phyloP scores from a whole-genome alignment of 2,113 vertebrate genomes.

The Lanius collurio region DNA sequence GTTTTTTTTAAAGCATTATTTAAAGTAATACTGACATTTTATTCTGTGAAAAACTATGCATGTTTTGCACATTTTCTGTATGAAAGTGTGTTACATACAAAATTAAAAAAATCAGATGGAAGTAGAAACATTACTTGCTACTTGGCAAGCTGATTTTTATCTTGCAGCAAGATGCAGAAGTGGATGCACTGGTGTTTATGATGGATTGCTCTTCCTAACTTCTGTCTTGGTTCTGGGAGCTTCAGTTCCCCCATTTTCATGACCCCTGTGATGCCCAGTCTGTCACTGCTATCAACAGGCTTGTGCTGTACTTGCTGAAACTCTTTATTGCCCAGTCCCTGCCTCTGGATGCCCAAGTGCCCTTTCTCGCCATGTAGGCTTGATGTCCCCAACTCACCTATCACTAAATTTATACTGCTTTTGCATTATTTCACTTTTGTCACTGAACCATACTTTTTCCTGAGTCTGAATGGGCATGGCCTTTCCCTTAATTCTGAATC shows the following conservation, averaged over 20 bases:
- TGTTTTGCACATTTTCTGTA: constrained; percentile 12
- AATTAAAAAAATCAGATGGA: background rate
- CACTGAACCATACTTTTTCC: background rate
- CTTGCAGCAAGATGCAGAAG: background rate
- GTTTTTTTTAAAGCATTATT: background rate
- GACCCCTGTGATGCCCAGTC: background rate
- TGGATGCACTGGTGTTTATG: background rate
- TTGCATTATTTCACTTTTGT: background rate
- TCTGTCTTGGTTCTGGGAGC: background rate
- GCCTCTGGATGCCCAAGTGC: background rate
- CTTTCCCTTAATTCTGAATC: background rate
- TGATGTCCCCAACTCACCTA: background rate
- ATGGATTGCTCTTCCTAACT: background rate
- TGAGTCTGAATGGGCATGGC: background rate
- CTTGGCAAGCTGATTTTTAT: background rate
- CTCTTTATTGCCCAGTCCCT: background rate
- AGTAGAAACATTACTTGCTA: background rate
- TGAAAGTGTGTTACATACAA: background rate
- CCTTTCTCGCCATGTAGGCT: background rate
- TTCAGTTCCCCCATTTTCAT: background rate
- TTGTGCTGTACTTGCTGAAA: background rate
- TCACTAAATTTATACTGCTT: background rate
- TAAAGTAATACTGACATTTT: constrained; percentile 4
- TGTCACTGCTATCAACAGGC: background rate
- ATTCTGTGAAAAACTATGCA: background rate